Percentiles rank a stretch among this genome's conserved stretches.
phyloP scores from a whole-genome alignment of 2,113 vertebrate species.

The Notarius quadriscutis region DNA sequence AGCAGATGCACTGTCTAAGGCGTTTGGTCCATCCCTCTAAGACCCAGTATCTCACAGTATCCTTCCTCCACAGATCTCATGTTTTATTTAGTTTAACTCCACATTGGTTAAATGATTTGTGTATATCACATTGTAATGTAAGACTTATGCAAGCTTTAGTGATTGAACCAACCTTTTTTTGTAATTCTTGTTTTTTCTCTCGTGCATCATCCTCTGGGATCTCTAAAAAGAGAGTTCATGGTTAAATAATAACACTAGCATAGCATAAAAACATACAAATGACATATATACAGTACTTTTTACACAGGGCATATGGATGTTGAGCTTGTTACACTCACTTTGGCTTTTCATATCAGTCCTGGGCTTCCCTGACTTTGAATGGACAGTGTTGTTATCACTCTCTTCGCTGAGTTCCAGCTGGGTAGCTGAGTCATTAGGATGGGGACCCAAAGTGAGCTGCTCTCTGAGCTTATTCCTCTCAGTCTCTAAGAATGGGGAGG shows the following conservation, averaged over 20 bases:
- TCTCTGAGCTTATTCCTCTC: constrained; percentile 66
- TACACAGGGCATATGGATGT: not conserved
- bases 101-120: not conserved
- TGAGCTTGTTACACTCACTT: constrained; percentile 44
- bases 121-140: not conserved
- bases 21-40: no score
- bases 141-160: not conserved
- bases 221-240: not conserved
- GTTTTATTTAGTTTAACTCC: not conserved
- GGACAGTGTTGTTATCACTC: constrained; percentile 62
- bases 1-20: no score
- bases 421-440: constrained; percentile 51
- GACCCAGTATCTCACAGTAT: no score
- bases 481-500: constrained; percentile 57
- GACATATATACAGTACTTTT: not conserved
- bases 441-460: constrained; percentile 54
- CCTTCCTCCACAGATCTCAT: not conserved
- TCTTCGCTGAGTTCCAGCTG: constrained; percentile 74
- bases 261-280: not conserved
- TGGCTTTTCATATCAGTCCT: constrained; percentile 27
- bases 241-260: not conserved
- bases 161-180: constrained; percentile 67
- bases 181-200: constrained; percentile 63
- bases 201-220: not conserved
- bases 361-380: not conserved